Base-by-base conservation (phyloP, 2,797 vertebrate genomes). In the Coilia nasus region DNA sequence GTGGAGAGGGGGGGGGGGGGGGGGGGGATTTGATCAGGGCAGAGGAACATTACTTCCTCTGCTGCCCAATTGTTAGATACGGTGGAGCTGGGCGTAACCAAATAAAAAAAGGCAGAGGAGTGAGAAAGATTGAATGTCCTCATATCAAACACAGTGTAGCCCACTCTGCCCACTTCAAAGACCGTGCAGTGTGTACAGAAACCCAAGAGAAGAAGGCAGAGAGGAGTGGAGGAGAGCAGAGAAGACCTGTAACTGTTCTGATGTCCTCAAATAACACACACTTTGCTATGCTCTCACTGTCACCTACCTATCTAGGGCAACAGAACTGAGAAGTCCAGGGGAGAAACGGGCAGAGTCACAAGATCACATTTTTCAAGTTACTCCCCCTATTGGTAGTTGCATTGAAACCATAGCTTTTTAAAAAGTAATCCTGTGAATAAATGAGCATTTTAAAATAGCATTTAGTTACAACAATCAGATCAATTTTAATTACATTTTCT, bases 1-100 rank as follows among this genome's bases (percentile, higher is more conserved):
- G 35, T 41, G 35, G 35, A 41, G 35, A 41, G 0, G 54, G 54
- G 54, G 64, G 56, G 28, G 85, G 85, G 35, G 5, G 0, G 54
- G 54, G 54, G 64, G 56, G 28, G 85, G 85, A 88, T 90, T 86
- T 86, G 84, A 84, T 88, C 83, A 86, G 84, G 85, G 80, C 83
- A 54, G 35, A 35, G 80, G 62, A 88, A 86, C 35, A 46, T 84
- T 83, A 62, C 81, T 86, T 84, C 82, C 80, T 81, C 81, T 25
- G 25, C 84, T 83, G 60, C 19, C 80, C 83, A 50, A 57, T 85
- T n/a, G 28, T 80, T 85, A 84, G 80, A 84, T 85, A 85, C 82
- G 81, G 14, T 19, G 82, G 21, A 80, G 50, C 80, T 50, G 23
- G 46, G 71, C 46, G 80, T 89, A 86, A 86, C 86, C 80, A 86